phyloP scores from a whole-genome alignment of 2,113 vertebrate species.

The Aplodontia rufa region DNA sequence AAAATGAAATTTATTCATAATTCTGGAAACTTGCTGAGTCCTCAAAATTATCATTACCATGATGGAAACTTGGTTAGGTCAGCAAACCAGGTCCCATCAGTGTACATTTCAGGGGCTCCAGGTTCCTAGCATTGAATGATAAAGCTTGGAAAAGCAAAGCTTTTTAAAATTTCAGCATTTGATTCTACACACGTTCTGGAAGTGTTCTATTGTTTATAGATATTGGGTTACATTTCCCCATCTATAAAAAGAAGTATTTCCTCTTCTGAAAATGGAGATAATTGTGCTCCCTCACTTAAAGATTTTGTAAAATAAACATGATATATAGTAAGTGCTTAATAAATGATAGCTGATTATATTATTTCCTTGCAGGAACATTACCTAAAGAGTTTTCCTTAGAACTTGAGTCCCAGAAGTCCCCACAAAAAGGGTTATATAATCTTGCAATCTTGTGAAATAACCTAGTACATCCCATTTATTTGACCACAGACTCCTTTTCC shows the following conservation, averaged over 20 bases:
- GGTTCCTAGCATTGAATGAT: not conserved
- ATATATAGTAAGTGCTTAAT: not conserved
- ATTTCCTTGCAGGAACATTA: not conserved
- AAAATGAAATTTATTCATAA: not conserved
- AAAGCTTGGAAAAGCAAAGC: not conserved
- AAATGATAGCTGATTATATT: not conserved
- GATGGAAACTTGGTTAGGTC: not conserved
- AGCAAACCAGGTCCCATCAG: not conserved
- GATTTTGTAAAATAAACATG: not conserved
- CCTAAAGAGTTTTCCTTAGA: not conserved
- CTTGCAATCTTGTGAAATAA: not conserved
- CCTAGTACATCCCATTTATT: not conserved
- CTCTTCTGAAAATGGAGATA: not conserved
- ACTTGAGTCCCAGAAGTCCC: not conserved
- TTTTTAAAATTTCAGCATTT: not conserved
- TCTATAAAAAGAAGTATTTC: not conserved
- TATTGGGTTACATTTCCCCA: not conserved
- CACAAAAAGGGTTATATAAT: not conserved
- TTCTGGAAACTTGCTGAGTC: not conserved
- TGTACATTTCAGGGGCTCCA: not conserved
- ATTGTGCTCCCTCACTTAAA: not conserved
- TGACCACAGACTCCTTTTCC: not conserved
- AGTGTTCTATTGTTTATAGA: not conserved
- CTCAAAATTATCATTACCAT: not conserved
- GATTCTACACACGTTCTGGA: not conserved